phyloP scores from a whole-genome alignment of 2,797 vertebrate genomes.

The Sitta carolinensis region DNA sequence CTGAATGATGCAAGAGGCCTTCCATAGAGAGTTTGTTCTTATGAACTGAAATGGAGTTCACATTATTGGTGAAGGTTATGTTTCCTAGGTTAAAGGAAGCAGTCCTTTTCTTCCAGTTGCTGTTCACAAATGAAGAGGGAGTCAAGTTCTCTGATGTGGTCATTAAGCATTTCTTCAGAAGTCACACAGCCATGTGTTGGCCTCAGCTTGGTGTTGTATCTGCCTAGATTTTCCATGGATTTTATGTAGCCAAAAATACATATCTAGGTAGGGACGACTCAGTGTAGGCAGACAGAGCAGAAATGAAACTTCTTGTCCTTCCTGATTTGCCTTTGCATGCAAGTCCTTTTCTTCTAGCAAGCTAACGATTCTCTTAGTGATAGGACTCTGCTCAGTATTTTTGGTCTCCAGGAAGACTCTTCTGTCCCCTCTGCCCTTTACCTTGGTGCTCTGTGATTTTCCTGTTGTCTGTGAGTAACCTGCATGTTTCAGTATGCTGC shows the following conservation, averaged over 20 bases:
- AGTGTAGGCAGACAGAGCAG: background rate
- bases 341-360: background rate
- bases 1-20: background rate
- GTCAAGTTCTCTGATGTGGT: fast-evolving
- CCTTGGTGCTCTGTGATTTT: background rate
- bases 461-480: background rate
- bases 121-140: background rate
- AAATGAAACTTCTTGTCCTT: background rate
- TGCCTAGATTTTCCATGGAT: background rate
- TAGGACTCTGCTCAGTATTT: background rate
- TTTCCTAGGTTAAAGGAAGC: background rate
- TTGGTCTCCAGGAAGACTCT: background rate
- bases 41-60: background rate
- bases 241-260: background rate
- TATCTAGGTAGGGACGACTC: background rate
- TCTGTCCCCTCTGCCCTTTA: background rate
- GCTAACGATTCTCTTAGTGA: background rate
- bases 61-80: background rate
- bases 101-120: background rate
- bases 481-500: background rate
- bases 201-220: background rate
- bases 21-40: background rate
- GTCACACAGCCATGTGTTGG: background rate
- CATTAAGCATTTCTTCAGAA: background rate
- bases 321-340: background rate